Conservation (phyloP, 2,888 invertebrate species). For the Odontothrips loti region DNA sequence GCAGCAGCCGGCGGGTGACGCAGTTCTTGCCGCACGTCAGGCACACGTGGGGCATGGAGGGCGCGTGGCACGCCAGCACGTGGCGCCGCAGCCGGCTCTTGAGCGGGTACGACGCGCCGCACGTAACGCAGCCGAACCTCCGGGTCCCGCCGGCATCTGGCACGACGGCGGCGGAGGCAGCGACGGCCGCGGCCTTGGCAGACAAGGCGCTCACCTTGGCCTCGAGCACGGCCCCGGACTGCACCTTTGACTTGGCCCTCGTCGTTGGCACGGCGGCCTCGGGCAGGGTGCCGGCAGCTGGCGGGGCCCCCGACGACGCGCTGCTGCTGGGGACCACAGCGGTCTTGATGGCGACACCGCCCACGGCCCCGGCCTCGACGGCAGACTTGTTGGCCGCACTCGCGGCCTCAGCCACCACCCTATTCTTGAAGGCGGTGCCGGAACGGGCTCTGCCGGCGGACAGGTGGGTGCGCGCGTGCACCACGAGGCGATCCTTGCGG, state of each 20-base stretch:
- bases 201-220: too few relatives aligned
- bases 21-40: background rate
- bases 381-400: background rate
- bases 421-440: too few relatives aligned
- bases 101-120: background rate
- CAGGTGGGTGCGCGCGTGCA: constrained; percentile 1
- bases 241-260: too few relatives aligned
- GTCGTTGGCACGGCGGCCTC: background rate
- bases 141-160: background rate
- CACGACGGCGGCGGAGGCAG: background rate
- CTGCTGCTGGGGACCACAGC: background rate
- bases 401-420: background rate
- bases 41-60: constrained; percentile 7
- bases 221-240: background rate
- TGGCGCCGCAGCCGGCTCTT: background rate
- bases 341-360: background rate
- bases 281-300: background rate
- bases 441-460: too few relatives aligned
- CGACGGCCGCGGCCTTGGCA: too few relatives aligned
- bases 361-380: background rate
- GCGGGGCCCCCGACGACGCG: background rate
- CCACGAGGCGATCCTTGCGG: background rate
- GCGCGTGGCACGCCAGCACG: background rate
- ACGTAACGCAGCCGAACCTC: background rate
- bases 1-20: background rate